phyloP scores from a whole-genome alignment of 2,888 invertebrate species.

The Pachliopta kotzebuea region DNA sequence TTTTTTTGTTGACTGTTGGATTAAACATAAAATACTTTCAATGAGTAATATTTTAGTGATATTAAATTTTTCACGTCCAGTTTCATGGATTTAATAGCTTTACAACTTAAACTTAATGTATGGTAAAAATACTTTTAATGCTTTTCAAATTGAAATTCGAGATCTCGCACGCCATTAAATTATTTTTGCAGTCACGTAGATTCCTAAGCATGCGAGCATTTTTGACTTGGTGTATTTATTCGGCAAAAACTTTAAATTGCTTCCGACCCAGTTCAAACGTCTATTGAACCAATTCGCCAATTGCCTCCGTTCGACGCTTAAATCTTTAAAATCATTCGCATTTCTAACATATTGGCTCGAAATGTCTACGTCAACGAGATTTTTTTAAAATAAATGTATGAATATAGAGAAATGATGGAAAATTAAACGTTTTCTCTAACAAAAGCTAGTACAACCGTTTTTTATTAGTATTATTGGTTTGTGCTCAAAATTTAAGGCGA shows the following conservation, averaged over 20 bases:
- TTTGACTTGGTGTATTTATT: slow-evolving; percentile 72
- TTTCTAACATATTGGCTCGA: slow-evolving; percentile 37
- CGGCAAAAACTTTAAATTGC: slow-evolving; percentile 76
- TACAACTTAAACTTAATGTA: too few relatives aligned
- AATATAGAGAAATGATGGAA: neutral
- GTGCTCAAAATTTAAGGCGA: too few relatives aligned
- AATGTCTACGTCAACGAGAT: slow-evolving; percentile 29
- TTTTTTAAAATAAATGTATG: slow-evolving; percentile 6
- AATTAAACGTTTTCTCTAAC: neutral
- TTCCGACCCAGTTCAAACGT: slow-evolving; percentile 67
- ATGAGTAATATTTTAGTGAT: neutral
- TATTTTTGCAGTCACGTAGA: slow-evolving; percentile 47
- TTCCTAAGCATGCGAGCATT: slow-evolving; percentile 52
- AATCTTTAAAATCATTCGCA: slow-evolving; percentile 53
- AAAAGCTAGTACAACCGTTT: neutral
- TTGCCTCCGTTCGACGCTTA: slow-evolving; percentile 54
- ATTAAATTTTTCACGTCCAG: neutral
- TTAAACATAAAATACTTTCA: neutral
- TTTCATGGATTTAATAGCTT: neutral
- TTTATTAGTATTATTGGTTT: too few relatives aligned
- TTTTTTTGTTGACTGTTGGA: neutral
- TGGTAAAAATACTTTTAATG: neutral
- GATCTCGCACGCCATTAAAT: slow-evolving; percentile 1
- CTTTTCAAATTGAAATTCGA: slow-evolving; percentile 1
- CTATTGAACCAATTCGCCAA: slow-evolving; percentile 68